Evolutionary conservation across 2,888 invertebrate genomes (phyloP).

Genomic region (Cryptus armator): DNA sequence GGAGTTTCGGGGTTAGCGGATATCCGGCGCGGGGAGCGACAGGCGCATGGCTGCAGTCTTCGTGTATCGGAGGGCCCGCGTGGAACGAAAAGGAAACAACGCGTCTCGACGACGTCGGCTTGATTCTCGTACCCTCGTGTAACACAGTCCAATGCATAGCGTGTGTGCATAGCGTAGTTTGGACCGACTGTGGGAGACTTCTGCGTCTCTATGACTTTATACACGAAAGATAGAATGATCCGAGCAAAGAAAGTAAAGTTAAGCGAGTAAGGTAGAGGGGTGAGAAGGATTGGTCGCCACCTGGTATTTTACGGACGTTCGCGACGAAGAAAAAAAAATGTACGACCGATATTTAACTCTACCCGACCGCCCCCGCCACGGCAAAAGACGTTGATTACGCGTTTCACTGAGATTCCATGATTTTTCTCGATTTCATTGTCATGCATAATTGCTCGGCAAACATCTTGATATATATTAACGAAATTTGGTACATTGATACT

Average conservation of each 20-base stretch:
- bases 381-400: too few relatives aligned
- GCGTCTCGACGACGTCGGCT: constrained; percentile 53
- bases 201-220: constrained; percentile 26
- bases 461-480: too few relatives aligned
- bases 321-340: constrained; percentile 12
- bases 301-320: constrained; percentile 77
- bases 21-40: constrained; percentile 79
- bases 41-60: constrained; percentile 37
- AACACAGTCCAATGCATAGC: neutral
- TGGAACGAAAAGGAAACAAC: constrained; percentile 34
- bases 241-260: neutral
- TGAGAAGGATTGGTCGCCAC: constrained; percentile 79
- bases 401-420: too few relatives aligned
- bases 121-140: constrained; percentile 1
- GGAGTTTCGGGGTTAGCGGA: constrained; percentile 79
- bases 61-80: constrained; percentile 18
- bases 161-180: too few relatives aligned
- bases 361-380: too few relatives aligned
- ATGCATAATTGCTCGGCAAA: too few relatives aligned
- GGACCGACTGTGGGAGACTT: neutral
- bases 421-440: too few relatives aligned
- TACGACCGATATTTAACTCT: neutral
- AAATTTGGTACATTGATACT: too few relatives aligned
- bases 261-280: constrained; percentile 13
- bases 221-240: neutral